These are phyloP conservation scores for Drosophila fungiperda DNA, from an alignment of 2,888 invertebrate species.

Conservation along the genomic window DNA sequence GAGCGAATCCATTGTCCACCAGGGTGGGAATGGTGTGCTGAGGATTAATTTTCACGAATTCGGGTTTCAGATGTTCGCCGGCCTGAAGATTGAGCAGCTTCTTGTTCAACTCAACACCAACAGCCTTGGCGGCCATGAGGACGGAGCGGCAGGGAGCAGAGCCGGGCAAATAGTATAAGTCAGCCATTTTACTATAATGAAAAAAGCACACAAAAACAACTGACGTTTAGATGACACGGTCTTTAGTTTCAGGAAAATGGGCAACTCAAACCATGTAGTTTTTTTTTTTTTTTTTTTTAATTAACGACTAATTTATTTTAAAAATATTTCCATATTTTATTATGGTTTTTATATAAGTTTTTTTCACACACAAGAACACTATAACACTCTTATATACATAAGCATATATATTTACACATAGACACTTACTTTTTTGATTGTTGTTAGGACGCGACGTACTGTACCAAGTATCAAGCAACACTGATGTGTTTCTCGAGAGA, in stretches of 20 bases:
- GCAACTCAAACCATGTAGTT: not conserved
- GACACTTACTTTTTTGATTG: conserved; percentile 63
- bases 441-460: conserved; percentile 50
- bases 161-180: conserved; percentile 88
- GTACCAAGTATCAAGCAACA: conserved; percentile 64
- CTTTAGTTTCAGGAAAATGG: conserved; percentile 4
- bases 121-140: conserved; percentile 88
- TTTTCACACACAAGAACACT: conserved; percentile 23
- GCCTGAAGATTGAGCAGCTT: conserved; percentile 87
- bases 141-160: conserved; percentile 89
- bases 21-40: conserved; percentile 94
- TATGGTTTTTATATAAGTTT: conserved; percentile 16
- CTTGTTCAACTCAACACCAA: conserved; percentile 89
- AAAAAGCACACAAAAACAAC: conserved; percentile 20
- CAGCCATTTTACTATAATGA: conserved; percentile 83
- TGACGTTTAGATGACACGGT: conserved; percentile 43
- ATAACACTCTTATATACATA: conserved; percentile 3
- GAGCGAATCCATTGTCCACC: conserved; percentile 91
- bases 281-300: conserved; percentile 1
- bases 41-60: conserved; percentile 91
- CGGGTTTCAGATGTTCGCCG: conserved; percentile 89
- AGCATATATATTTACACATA: conserved; percentile 5
- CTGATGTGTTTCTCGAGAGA: conserved; percentile 51
- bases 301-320: not conserved
- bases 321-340: not conserved